A percentile compares a stretch with the other conserved stretches of the same genome.
These are phyloP conservation scores for Pangasianodon hypophthalmus DNA, from an alignment of 2,113 vertebrate genomes.

Conservation along the genomic window DNA sequence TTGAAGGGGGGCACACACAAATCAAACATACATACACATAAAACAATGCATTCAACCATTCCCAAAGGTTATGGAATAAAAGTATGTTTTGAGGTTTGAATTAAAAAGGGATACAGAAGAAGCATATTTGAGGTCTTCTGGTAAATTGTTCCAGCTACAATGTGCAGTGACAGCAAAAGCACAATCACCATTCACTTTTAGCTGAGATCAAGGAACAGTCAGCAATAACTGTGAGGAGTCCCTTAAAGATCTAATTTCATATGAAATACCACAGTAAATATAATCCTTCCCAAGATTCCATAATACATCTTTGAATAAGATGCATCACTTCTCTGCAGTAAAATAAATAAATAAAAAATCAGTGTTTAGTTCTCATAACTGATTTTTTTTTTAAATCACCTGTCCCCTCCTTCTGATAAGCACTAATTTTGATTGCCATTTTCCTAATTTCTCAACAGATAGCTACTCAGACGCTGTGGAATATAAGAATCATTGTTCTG, in stretches of 20 bases:
- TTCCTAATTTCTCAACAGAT: slow-evolving; percentile 72
- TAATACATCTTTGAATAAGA: neutral
- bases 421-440: neutral
- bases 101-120: neutral
- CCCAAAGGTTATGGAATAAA: neutral
- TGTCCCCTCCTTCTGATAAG: neutral
- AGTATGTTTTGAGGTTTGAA: neutral
- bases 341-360: neutral
- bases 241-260: neutral
- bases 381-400: neutral
- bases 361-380: neutral
- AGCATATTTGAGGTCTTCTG: neutral
- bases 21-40: neutral
- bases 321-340: neutral
- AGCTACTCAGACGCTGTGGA: slow-evolving; percentile 93
- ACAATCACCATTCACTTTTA: neutral
- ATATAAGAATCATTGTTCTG: slow-evolving; percentile 89
- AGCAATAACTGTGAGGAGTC: neutral
- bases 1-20: neutral
- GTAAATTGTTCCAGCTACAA: neutral
- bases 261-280: neutral
- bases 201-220: neutral
- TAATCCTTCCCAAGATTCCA: neutral
- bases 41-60: neutral
- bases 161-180: neutral